Conservation (phyloP, 2,888 invertebrate genomes). For the Adela reaumurella region DNA sequence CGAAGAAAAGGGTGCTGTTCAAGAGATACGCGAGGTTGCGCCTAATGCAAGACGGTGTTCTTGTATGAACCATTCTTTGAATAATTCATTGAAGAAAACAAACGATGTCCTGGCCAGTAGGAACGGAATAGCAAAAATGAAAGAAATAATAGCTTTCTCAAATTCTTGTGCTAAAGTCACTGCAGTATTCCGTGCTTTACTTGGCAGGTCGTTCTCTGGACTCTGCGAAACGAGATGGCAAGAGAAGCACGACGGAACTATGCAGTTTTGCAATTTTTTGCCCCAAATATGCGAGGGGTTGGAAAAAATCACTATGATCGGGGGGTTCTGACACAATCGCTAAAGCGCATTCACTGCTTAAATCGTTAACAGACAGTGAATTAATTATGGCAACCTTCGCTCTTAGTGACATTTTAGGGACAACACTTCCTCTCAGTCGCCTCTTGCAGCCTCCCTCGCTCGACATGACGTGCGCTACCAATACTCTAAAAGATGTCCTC, state of each 20-base stretch:
- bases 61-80: conserved; percentile 16
- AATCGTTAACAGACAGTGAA: too few species aligned
- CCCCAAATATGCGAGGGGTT: too few species aligned
- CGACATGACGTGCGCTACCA: too few species aligned
- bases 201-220: conserved; percentile 8
- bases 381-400: too few species aligned
- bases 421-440: too few species aligned
- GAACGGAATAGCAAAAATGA: conserved; percentile 13
- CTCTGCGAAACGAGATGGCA: conserved; percentile 12
- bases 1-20: conserved; percentile 17
- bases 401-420: too few species aligned
- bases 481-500: too few species aligned
- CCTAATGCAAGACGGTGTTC: conserved; percentile 14
- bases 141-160: conserved; percentile 7
- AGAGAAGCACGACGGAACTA: conserved; percentile 13
- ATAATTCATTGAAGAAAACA: conserved; percentile 12
- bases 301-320: too few species aligned
- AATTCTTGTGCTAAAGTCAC: conserved; percentile 14
- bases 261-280: conserved; percentile 9
- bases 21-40: conserved; percentile 14
- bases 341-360: too few species aligned
- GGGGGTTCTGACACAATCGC: too few species aligned
- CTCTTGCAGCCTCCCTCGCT: too few species aligned
- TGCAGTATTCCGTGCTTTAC: conserved; percentile 10
- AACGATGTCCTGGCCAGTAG: conserved; percentile 10